These are phyloP conservation scores for Phalacrocorax aristotelis DNA, from an alignment of 2,113 vertebrate species.

Conservation along the genomic window DNA sequence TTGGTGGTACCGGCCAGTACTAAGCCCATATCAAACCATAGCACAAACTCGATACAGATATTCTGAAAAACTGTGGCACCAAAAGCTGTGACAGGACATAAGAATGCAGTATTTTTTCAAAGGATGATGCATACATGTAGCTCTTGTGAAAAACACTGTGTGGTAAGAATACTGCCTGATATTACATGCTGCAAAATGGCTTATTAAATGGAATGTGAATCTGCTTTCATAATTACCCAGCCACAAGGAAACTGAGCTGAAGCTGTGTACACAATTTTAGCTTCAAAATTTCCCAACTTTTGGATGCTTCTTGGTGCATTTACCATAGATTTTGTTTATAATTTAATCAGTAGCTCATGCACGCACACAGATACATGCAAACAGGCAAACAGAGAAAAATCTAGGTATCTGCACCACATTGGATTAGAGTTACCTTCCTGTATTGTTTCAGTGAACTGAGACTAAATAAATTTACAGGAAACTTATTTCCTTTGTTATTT, in stretches of 20 bases:
- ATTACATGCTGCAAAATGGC: background rate
- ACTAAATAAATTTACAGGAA: background rate
- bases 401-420: background rate
- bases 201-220: background rate
- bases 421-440: background rate
- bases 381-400: background rate
- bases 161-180: background rate
- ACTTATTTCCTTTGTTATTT: background rate
- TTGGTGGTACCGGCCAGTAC: background rate
- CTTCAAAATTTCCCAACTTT: background rate
- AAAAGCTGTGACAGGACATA: background rate
- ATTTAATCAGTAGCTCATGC: background rate
- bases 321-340: background rate
- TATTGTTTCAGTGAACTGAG: background rate
- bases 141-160: background rate
- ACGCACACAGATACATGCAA: background rate
- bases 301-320: background rate
- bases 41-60: background rate
- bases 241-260: background rate
- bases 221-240: background rate
- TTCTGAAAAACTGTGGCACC: background rate
- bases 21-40: background rate
- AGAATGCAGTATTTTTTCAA: background rate
- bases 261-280: background rate
- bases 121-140: accelerated